phyloP scores from a whole-genome alignment of 1,140 invertebrate species.

The Schlechtendalia chinensis region DNA sequence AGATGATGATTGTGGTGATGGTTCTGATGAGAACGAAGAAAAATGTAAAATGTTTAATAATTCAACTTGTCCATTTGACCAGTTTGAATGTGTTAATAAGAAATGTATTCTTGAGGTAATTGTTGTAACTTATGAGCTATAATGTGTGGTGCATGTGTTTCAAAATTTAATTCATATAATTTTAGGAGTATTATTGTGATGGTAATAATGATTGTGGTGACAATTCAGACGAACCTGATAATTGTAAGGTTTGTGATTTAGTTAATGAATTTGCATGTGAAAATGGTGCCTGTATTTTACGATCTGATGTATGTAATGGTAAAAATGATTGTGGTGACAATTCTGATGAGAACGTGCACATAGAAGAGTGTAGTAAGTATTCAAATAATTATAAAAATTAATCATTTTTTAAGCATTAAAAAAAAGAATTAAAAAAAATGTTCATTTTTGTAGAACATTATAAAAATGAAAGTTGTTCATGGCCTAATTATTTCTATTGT shows the following conservation, averaged over 20 bases:
- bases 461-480: slow-evolving; percentile 50
- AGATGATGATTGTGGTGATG: slow-evolving; percentile 66
- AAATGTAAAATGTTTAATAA: slow-evolving; percentile 51
- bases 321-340: slow-evolving; percentile 69
- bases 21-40: slow-evolving; percentile 60
- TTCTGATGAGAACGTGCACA: slow-evolving; percentile 62
- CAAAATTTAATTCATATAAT: neutral
- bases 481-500: slow-evolving; percentile 61
- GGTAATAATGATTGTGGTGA: slow-evolving; percentile 60
- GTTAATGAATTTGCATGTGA: slow-evolving; percentile 62
- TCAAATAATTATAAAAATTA: neutral
- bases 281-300: slow-evolving; percentile 65
- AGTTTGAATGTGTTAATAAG: slow-evolving; percentile 62
- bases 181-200: slow-evolving; percentile 64
- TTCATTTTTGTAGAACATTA: slow-evolving; percentile 3
- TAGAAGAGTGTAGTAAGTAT: slow-evolving; percentile 50
- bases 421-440: neutral
- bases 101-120: slow-evolving; percentile 59
- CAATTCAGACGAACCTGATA: slow-evolving; percentile 58
- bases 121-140: neutral
- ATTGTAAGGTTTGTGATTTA: slow-evolving; percentile 57
- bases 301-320: slow-evolving; percentile 66
- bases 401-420: too few relatives aligned
- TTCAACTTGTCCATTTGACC: slow-evolving; percentile 51
- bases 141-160: too few relatives aligned